Conservation (phyloP, 1,140 invertebrate species). For the Drosophila gunungcola region DNA sequence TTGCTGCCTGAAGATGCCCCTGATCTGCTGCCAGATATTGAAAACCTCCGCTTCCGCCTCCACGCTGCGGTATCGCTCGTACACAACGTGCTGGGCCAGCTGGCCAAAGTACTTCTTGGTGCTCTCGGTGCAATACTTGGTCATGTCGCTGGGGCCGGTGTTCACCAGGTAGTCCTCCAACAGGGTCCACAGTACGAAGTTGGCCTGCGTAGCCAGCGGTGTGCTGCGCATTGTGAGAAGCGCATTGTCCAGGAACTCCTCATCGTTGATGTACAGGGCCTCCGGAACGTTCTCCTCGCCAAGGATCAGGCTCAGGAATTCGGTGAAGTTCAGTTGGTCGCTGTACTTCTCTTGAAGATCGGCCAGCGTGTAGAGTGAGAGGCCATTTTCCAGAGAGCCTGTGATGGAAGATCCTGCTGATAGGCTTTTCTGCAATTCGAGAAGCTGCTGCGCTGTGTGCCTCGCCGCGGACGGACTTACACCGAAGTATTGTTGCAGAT, state of each 20-base stretch:
- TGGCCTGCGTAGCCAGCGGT: conserved; percentile 22
- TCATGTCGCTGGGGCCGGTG: neutral
- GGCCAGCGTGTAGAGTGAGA: conserved; percentile 33
- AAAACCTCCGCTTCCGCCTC: conserved; percentile 50
- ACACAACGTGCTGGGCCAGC: conserved; percentile 60
- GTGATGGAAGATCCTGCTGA: neutral
- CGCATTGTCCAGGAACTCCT: conserved; percentile 22
- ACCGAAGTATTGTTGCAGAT: conserved; percentile 44
- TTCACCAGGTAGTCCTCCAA: conserved; percentile 54
- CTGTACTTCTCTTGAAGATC: conserved; percentile 52
- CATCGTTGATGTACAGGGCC: conserved; percentile 44
- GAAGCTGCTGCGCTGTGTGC: conserved; percentile 26
- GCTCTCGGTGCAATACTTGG: conserved; percentile 49
- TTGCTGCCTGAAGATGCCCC: conserved; percentile 43
- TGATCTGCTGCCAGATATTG: conserved; percentile 63
- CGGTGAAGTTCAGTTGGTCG: conserved; percentile 48
- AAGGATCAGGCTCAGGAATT: conserved; percentile 52
- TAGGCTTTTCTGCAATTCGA: conserved; percentile 21
- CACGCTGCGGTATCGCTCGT: conserved; percentile 48
- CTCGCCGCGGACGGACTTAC: conserved; percentile 24
- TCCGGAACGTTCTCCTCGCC: conserved; percentile 53
- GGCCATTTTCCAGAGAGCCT: conserved; percentile 16
- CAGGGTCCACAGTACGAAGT: conserved; percentile 64
- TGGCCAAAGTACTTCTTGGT: conserved; percentile 65
- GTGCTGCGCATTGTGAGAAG: conserved; percentile 29